Evolutionary conservation across 2,113 vertebrate genomes (phyloP), one percentile per base, ranked within the genome.

Genomic region (Chloropsis cyanopogon): DNA sequence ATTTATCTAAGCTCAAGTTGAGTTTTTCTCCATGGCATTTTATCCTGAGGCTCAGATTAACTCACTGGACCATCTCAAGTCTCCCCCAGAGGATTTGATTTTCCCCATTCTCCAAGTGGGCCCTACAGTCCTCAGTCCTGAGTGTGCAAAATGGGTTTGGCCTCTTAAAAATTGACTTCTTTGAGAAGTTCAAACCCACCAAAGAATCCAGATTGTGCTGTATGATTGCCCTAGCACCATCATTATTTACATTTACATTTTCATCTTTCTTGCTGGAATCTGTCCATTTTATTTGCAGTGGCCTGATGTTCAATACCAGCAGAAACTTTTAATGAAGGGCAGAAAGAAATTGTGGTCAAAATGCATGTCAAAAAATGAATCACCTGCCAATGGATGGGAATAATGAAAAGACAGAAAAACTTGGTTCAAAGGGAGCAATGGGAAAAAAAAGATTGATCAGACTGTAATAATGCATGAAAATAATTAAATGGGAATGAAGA

Each of bases 21-120:
- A 46, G 11, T 57, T 44, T 88, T 80, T 66, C 44, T 76, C 68
- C n/a, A 31, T 5, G 54, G 22, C 14, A 11, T 20, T 52, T 11
- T 66, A 19, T 33, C 88, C 92, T 66, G 76, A 52, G 86, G 86
- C 88, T 93, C 35, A 7, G 29, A 59, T 94, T 66, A 59, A 56
- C 5, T 91, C 44, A 31, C 35, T 86, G 79, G 52, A 64, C 84
- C 84, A 76, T 79, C 82, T 87, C 87, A 37, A n/a, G 73, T n/a
- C 90, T 76, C 84, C 54, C 60, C 31, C 53, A 71, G 76, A 47
- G 39, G 63, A 16, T 76, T 64, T 76, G 35, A 64, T 86, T 91
- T 86, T 33, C 80, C 47, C 39, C 47, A 10, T 86, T 86, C 68
- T 73, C 29, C 18, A 70, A 39, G 31, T 8, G 7, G 50, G n/a